Conservation (phyloP, 2,113 vertebrate species). For the Pterocles gutturalis region DNA sequence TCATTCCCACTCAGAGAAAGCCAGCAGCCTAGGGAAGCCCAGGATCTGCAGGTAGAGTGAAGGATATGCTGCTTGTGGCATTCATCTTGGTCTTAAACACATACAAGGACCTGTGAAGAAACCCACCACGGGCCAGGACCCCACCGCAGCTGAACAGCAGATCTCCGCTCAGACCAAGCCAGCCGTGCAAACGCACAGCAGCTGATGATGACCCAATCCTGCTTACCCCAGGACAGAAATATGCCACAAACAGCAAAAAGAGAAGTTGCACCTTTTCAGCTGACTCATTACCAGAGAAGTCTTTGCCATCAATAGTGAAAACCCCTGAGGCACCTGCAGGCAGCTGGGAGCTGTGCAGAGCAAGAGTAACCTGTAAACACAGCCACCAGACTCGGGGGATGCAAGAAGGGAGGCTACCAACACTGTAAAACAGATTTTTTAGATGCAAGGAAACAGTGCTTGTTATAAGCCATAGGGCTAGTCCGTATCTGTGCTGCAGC, state of each 20-base stretch:
- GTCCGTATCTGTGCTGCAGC: background rate
- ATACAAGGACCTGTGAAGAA: background rate
- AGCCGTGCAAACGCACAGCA: background rate
- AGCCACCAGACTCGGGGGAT: background rate
- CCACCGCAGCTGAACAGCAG: background rate
- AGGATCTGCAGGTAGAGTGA: background rate
- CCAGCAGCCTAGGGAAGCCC: background rate
- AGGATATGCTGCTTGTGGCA: background rate
- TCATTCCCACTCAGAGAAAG: background rate
- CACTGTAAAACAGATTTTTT: background rate
- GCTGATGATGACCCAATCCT: background rate
- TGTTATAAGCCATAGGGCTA: background rate
- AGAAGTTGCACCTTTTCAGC: slow-evolving; percentile 14
- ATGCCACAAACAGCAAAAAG: background rate
- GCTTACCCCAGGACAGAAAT: background rate
- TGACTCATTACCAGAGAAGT: slow-evolving; percentile 4
- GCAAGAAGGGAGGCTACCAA: background rate
- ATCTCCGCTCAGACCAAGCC: background rate
- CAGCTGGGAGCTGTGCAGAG: slow-evolving; percentile 15
- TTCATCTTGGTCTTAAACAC: background rate
- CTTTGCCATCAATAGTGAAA: background rate
- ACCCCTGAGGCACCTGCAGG: slow-evolving; percentile 26
- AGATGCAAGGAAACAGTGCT: background rate
- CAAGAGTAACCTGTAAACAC: background rate
- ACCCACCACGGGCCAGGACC: background rate